Base-by-base conservation (phyloP, 2,888 invertebrate genomes). In the Oasisia sp. region DNA sequence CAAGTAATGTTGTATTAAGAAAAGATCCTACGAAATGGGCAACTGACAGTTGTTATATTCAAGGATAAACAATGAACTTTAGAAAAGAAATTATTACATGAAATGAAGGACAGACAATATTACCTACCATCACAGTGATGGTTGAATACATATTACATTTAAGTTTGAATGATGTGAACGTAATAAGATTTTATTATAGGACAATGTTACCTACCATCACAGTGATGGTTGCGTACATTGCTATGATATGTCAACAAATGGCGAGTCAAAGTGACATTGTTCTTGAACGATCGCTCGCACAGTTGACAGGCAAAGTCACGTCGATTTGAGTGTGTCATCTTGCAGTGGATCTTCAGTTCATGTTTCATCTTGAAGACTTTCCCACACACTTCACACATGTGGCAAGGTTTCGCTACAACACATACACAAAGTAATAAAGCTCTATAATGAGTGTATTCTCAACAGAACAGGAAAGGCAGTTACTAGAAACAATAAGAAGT, bases 221-320 rank as follows among this genome's bases (percentile, higher is more conserved):
- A 93, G 32, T 91, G 56, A 90, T 91, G 58, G 27, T 74, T 91
- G 89, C 92, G 92, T 19, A 38, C 58, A n/a, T 92, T 91, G 74
- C 89, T 92, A 91, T 93, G 93, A 89, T 58, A 93, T 11, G 93
- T 93, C 74, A 50, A 90, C n/a, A 92, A 32, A 58, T 93, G 93
- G 0, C 93, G 91, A 19, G 89, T 91, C 90, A 93, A 91, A 32
- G 91, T 45, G 50, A 58, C 32, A 9, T 90, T 91, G 89, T 50
- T 92, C 92, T 93, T 93, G 91, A 93, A 93, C 45, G 92, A 91
- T n/a, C 93, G 92, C 27, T n/a, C 45, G 90, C 93, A 93, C 32
- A 92, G 90, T 44, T 92, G 89, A 92, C 93, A 93, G 45, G 45
- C 50, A 45, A 56, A 91, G 74, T 32, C 89, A 32, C 92, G 91